These are phyloP conservation scores for Netelia melanura DNA, from an alignment of 2,888 invertebrate genomes.

Conservation along the genomic window DNA sequence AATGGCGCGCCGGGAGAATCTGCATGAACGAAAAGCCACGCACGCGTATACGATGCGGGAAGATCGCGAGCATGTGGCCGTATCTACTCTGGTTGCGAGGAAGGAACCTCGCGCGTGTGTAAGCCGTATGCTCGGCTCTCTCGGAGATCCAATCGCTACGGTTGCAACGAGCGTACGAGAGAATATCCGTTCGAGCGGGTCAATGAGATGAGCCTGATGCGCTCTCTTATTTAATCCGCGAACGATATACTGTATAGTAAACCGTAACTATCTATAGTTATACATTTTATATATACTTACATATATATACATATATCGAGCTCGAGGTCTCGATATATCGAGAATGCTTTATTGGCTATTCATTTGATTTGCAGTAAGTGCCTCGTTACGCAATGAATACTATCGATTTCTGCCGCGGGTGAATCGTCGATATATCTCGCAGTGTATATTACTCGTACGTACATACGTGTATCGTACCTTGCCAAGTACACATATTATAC, in stretches of 20 bases:
- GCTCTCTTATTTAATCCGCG: slow-evolving; percentile 64
- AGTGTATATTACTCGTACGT: slow-evolving; percentile 14
- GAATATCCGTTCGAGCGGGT: slow-evolving; percentile 59
- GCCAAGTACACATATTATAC: background rate
- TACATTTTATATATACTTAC: slow-evolving; percentile 24
- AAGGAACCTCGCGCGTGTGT: too few species aligned
- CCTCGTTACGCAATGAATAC: slow-evolving; percentile 80
- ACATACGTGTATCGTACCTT: slow-evolving; percentile 21
- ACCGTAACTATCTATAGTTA: background rate
- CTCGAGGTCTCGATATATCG: slow-evolving; percentile 45
- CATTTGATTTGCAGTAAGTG: slow-evolving; percentile 79
- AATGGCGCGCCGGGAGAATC: background rate
- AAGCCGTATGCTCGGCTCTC: background rate
- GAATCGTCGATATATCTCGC: slow-evolving; percentile 53
- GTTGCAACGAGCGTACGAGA: slow-evolving; percentile 31
- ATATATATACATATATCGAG: slow-evolving; percentile 35
- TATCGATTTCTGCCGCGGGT: slow-evolving; percentile 77
- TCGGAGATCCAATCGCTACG: slow-evolving; percentile 44
- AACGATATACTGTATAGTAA: background rate
- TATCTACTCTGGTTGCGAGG: too few species aligned
- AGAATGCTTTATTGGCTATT: slow-evolving; percentile 76
- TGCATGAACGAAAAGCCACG: slow-evolving; percentile 5
- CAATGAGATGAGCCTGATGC: slow-evolving; percentile 69
- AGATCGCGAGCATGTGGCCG: slow-evolving; percentile 29
- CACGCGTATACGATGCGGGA: slow-evolving; percentile 4